A percentile compares a stretch with the other conserved stretches of the same genome.
phyloP scores from a whole-genome alignment of 2,113 vertebrate genomes.

The Climacteris rufus region DNA sequence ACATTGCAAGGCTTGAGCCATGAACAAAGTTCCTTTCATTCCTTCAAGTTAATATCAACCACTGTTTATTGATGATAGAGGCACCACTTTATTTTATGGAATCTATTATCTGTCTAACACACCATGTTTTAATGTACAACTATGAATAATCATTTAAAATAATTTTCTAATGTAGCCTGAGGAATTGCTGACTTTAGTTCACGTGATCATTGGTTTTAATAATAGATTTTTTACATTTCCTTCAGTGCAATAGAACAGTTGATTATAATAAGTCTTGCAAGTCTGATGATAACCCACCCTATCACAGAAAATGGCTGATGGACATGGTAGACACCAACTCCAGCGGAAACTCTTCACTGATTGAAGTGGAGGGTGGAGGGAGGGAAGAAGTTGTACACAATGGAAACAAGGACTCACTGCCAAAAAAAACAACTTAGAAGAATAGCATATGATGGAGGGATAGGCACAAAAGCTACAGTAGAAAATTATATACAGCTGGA shows the following conservation, averaged over 20 bases:
- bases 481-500: not conserved
- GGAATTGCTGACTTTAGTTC: not conserved
- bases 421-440: not conserved
- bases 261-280: not conserved
- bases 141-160: not conserved
- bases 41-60: not conserved
- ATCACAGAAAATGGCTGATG: not conserved
- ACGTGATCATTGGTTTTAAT: not conserved
- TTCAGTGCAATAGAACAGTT: not conserved
- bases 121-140: not conserved
- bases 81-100: not conserved
- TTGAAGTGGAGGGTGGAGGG: not conserved
- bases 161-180: not conserved
- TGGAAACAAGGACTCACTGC: not conserved
- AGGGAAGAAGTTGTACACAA: not conserved
- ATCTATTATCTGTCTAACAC: not conserved
- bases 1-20: not conserved
- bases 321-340: not conserved
- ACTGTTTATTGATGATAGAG: not conserved
- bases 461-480: not conserved
- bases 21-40: not conserved
- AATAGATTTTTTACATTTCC: not conserved
- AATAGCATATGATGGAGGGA: not conserved
- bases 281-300: not conserved
- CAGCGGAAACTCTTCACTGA: not conserved